phyloP scores from a whole-genome alignment of 1,140 invertebrate species.

The Acromyrmex echinatior region DNA sequence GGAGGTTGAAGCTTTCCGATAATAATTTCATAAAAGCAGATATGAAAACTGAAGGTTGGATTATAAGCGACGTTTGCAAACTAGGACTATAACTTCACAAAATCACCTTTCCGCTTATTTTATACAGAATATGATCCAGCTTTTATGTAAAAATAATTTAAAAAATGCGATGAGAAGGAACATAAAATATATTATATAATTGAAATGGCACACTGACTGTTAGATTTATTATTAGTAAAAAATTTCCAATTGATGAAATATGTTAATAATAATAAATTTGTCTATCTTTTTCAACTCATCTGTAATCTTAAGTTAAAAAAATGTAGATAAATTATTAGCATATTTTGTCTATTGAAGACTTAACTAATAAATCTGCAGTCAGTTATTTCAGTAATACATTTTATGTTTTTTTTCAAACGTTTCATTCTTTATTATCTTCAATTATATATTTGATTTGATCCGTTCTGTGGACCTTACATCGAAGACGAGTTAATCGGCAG shows the following conservation, averaged over 20 bases:
- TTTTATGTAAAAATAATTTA: neutral
- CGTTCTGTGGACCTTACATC: neutral
- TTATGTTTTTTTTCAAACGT: neutral
- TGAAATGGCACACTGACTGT: too few relatives aligned
- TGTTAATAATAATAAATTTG: too few relatives aligned
- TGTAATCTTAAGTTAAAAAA: conserved; percentile 14
- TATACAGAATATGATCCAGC: neutral
- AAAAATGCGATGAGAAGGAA: too few relatives aligned
- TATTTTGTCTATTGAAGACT: neutral
- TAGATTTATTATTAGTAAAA: too few relatives aligned
- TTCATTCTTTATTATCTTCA: neutral
- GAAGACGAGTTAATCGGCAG: neutral
- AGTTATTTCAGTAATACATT: conserved; percentile 11
- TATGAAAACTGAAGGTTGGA: conserved; percentile 13
- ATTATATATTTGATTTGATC: neutral
- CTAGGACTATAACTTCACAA: neutral
- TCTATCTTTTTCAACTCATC: too few relatives aligned
- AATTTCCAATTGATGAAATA: too few relatives aligned
- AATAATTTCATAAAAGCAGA: conserved; percentile 35
- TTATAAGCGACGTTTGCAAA: neutral
- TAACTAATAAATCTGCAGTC: neutral
- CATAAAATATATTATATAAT: too few relatives aligned
- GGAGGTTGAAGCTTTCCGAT: conserved; percentile 1
- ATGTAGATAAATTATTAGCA: neutral
- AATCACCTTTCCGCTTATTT: neutral